phyloP scores from a whole-genome alignment of 2,797 vertebrate species.

The Salarias fasciatus region DNA sequence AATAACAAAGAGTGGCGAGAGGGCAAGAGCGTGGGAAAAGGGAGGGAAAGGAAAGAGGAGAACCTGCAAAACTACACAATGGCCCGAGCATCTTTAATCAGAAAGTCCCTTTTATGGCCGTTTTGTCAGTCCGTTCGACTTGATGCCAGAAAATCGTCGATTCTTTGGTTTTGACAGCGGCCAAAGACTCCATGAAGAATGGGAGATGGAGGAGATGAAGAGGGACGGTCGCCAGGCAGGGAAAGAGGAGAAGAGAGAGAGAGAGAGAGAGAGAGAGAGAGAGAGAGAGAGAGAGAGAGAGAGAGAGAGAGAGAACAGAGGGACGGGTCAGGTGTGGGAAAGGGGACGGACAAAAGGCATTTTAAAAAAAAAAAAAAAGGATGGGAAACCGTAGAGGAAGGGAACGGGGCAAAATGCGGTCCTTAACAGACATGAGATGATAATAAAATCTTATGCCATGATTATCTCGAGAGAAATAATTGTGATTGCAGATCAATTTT shows the following conservation, averaged over 20 bases:
- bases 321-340: conserved; percentile 50
- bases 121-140: no score
- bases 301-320: conserved; percentile 19
- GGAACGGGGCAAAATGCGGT: no score
- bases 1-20: conserved; percentile 27
- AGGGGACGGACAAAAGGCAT: no score
- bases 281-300: conserved; percentile 20
- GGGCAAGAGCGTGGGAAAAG: conserved; percentile 45
- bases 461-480: no score
- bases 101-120: no score
- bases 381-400: no score
- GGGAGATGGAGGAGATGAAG: conserved; percentile 44
- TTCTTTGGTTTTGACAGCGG: conserved; percentile 62
- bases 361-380: no score
- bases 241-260: conserved; percentile 66
- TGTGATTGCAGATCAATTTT: no score
- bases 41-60: conserved; percentile 8
- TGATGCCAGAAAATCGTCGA: conserved; percentile 34
- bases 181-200: conserved; percentile 52
- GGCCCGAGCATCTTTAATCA: no score
- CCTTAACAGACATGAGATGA: no score
- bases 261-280: conserved; percentile 55
- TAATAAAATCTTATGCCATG: no score
- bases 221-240: conserved; percentile 50
- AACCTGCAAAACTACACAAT: no score